phyloP scores from a whole-genome alignment of 2,113 vertebrate species.

The Drymodes brunneopygia region DNA sequence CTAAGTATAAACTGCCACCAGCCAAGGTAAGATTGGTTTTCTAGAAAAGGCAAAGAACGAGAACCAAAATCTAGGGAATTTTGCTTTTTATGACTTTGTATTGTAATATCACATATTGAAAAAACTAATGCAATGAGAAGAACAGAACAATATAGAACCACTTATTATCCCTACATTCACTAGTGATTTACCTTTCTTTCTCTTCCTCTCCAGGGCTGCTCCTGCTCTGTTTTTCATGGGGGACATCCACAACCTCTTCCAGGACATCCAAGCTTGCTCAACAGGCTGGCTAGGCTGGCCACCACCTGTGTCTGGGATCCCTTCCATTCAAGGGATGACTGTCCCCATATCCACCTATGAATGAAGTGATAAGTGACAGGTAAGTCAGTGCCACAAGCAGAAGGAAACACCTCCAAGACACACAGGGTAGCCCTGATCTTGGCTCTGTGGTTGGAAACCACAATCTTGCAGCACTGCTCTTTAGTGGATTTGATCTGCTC shows the following conservation, averaged over 20 bases:
- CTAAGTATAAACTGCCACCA: not conserved
- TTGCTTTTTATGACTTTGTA: not conserved
- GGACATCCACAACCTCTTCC: not conserved
- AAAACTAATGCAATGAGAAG: not conserved
- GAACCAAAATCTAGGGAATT: not conserved
- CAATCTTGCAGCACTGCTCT: not conserved
- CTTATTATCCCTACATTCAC: not conserved
- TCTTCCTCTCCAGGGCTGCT: not conserved
- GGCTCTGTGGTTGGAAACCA: not conserved
- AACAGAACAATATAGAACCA: not conserved
- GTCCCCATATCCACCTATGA: not conserved
- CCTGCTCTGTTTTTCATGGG: not conserved
- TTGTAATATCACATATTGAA: not conserved
- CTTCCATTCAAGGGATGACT: not conserved
- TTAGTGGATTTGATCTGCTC: not conserved
- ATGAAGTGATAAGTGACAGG: not conserved
- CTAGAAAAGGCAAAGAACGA: not conserved
- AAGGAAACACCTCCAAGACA: not conserved
- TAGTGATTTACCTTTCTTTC: not conserved
- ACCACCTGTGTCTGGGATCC: not conserved
- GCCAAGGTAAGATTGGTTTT: not conserved
- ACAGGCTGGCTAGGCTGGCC: not conserved
- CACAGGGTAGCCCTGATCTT: accelerated
- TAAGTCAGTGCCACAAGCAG: not conserved
- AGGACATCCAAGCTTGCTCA: not conserved